Evolutionary conservation across 2,888 invertebrate genomes (phyloP).

Genomic region (Eupithecia exiguata): DNA sequence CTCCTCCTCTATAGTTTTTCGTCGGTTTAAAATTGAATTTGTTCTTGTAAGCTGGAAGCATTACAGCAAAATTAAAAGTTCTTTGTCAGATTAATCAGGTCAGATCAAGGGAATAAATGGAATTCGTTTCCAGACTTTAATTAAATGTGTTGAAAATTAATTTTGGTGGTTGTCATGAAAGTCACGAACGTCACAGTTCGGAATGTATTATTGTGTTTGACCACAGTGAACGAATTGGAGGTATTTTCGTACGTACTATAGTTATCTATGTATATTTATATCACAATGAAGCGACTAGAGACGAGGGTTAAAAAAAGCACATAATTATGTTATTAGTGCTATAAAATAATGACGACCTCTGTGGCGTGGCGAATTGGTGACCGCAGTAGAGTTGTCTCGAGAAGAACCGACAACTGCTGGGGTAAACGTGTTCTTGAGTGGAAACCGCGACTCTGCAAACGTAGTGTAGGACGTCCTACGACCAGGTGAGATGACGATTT

Average conservation of each 20-base stretch:
- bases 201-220: neutral
- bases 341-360: no score
- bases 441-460: no score
- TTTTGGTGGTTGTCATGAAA: constrained; percentile 4
- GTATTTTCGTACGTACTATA: neutral
- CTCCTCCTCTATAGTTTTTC: no score
- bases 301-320: no score
- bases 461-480: no score
- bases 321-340: no score
- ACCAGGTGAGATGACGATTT: no score
- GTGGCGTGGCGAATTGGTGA: neutral
- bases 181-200: neutral
- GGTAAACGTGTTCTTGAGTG: no score
- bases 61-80: neutral
- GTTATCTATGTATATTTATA: no score
- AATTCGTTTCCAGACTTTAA: constrained; percentile 4
- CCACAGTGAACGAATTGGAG: neutral
- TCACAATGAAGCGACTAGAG: no score
- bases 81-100: neutral
- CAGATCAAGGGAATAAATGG: constrained; percentile 2
- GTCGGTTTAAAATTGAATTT: neutral
- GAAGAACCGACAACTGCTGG: no score
- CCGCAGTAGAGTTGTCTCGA: no score
- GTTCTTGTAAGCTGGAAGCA: neutral
- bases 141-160: constrained; percentile 1